Evolutionary conservation across 2,888 invertebrate genomes (phyloP).

Genomic region (Dasysyrphus tricinctus): DNA sequence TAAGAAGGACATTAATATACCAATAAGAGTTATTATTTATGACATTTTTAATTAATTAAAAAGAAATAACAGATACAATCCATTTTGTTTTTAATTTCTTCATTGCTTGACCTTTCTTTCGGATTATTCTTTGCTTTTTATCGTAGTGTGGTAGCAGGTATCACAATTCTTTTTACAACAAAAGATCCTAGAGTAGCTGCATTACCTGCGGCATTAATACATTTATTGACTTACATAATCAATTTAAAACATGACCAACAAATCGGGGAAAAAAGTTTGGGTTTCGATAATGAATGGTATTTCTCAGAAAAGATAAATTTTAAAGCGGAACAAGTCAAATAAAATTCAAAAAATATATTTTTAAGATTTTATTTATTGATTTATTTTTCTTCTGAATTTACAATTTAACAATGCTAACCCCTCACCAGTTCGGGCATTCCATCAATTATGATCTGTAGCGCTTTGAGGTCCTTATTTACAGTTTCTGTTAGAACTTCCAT

Average conservation of each 20-base stretch:
- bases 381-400: not conserved
- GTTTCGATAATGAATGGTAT: not conserved
- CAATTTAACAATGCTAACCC: constrained; percentile 60
- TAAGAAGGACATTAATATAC: not conserved
- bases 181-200: not conserved
- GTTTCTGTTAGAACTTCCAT: constrained; percentile 93
- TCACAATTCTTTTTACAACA: not conserved
- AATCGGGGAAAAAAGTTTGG: not conserved
- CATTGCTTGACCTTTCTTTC: not conserved
- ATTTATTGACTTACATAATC: not conserved
- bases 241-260: not conserved
- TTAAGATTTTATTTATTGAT: not conserved
- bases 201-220: not conserved
- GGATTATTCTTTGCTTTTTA: not conserved
- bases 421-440: constrained; percentile 87
- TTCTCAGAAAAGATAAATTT: not conserved
- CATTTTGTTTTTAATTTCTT: not conserved
- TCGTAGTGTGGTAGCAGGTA: not conserved
- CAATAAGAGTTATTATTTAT: constrained; percentile 49
- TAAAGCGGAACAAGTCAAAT: not conserved
- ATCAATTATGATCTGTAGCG: constrained; percentile 91
- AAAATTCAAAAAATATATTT: not conserved
- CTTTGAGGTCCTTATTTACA: constrained; percentile 91
- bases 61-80: not conserved
- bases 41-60: constrained; percentile 39